Evolutionary conservation across 2,797 vertebrate genomes (phyloP).

Genomic region (Silurus aristotelis): DNA sequence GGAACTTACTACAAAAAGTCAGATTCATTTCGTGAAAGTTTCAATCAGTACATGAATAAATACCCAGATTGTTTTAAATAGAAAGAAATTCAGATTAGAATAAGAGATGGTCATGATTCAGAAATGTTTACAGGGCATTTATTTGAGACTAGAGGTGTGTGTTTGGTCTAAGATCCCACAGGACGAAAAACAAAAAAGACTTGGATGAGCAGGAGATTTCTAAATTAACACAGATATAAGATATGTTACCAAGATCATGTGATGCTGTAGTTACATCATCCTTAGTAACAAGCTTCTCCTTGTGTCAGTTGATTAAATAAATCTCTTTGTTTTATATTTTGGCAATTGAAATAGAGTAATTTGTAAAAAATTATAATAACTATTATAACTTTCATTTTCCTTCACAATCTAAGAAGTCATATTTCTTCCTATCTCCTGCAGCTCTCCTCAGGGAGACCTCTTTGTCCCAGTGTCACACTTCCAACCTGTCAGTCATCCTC

Average conservation of each 20-base stretch:
- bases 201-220: background rate
- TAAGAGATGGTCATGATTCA: background rate
- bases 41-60: background rate
- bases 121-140: background rate
- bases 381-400: background rate
- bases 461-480: conserved; percentile 77
- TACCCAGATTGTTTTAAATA: background rate
- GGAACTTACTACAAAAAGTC: background rate
- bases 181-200: background rate
- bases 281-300: background rate
- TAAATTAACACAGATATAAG: background rate
- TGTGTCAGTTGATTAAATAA: background rate
- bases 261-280: background rate
- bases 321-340: background rate
- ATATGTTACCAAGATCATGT: background rate
- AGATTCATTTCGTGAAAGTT: background rate
- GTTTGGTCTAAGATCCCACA: background rate
- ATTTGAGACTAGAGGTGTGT: background rate
- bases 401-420: conserved; percentile 11
- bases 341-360: background rate
- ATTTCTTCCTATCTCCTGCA: conserved; percentile 55
- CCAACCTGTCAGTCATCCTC: conserved; percentile 73
- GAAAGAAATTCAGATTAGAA: background rate
- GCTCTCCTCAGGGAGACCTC: conserved; percentile 66
- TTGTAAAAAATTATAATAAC: background rate